These are phyloP conservation scores for Gymnoscopelus braueri DNA, from an alignment of 2,797 vertebrate species.

Conservation along the genomic window DNA sequence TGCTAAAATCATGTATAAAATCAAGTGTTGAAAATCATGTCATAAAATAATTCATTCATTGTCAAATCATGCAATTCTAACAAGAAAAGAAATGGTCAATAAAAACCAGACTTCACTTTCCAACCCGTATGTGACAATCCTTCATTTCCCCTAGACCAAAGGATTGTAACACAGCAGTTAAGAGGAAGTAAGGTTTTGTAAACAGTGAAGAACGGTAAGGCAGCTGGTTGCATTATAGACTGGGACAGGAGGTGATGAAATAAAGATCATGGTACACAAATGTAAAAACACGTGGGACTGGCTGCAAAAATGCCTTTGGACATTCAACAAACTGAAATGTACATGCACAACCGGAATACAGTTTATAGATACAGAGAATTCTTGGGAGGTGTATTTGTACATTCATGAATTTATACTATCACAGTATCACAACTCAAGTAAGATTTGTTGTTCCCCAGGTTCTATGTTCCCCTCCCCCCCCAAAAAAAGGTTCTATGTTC, in stretches of 20 bases:
- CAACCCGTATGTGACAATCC: too few species aligned
- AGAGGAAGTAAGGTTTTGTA: slow-evolving; percentile 52
- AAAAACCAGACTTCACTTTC: too few species aligned
- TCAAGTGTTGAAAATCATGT: too few species aligned
- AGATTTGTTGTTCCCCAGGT: too few species aligned
- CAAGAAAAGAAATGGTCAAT: too few species aligned
- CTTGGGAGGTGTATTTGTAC: background rate
- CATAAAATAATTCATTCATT: too few species aligned
- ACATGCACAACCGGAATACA: slow-evolving; percentile 43
- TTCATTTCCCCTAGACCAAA: too few species aligned
- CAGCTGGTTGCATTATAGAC: slow-evolving; percentile 56
- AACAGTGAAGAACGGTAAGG: slow-evolving; percentile 62
- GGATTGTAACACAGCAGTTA: too few species aligned
- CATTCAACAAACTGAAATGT: background rate
- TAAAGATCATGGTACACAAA: slow-evolving; percentile 25
- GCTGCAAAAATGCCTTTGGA: slow-evolving; percentile 9
- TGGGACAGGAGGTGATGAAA: slow-evolving; percentile 51
- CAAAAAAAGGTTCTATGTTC: too few species aligned
- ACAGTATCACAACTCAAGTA: slow-evolving; percentile 9
- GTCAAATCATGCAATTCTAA: too few species aligned
- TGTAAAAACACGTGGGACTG: slow-evolving; percentile 20
- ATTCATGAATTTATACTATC: slow-evolving; percentile 35
- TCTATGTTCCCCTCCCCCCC: too few species aligned
- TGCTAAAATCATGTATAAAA: too few species aligned
- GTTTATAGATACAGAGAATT: background rate